phyloP scores from a whole-genome alignment of 2,113 vertebrate genomes.

The Chauna torquata region DNA sequence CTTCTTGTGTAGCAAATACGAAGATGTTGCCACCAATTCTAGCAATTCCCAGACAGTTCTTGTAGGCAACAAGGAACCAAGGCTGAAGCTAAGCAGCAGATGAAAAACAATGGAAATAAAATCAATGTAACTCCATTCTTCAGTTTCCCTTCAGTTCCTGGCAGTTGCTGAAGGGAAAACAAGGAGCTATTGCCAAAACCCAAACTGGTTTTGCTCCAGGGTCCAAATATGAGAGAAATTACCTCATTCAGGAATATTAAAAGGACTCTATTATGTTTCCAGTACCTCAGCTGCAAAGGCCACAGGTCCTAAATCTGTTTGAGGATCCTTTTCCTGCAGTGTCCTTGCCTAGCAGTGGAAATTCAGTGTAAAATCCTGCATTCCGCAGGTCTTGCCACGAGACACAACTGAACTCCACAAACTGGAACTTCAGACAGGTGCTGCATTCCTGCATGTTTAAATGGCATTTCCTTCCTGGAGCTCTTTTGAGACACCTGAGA shows the following conservation, averaged over 20 bases:
- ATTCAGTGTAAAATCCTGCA: background rate
- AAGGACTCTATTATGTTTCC: background rate
- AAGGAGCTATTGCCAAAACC: slow-evolving; percentile 27
- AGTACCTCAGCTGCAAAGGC: background rate
- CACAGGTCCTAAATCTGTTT: background rate
- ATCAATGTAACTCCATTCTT: slow-evolving; percentile 12
- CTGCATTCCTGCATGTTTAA: background rate
- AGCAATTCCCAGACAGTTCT: background rate
- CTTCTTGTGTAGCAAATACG: background rate
- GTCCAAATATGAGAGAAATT: background rate
- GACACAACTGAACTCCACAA: background rate
- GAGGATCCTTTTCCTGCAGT: background rate
- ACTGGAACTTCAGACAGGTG: background rate
- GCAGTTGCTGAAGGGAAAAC: slow-evolving; percentile 32
- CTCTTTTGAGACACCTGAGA: background rate
- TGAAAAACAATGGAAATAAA: slow-evolving; percentile 2
- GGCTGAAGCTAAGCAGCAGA: background rate
- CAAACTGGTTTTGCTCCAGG: slow-evolving; percentile 5
- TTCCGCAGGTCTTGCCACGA: background rate
- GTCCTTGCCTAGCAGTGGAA: background rate
- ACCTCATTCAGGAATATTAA: background rate
- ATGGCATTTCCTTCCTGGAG: background rate
- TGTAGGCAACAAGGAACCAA: background rate
- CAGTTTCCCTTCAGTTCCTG: background rate
- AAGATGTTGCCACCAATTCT: background rate